These are phyloP conservation scores for Pollenia labialis DNA, from an alignment of 2,888 invertebrate species.

Conservation along the genomic window DNA sequence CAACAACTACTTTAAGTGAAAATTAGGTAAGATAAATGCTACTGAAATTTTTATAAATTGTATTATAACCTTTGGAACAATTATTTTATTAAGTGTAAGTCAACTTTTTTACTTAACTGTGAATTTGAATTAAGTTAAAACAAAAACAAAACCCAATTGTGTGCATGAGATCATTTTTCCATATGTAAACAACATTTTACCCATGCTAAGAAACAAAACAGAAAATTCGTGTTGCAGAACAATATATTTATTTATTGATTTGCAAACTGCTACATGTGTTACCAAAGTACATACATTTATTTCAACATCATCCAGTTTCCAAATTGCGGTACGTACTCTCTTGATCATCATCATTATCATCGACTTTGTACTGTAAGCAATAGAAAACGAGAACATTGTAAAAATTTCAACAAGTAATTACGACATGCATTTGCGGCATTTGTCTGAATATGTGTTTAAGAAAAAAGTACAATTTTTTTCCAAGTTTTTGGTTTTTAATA, in stretches of 20 bases:
- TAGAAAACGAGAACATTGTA: conserved; percentile 57
- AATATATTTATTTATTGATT: conserved; percentile 62
- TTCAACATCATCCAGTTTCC: conserved; percentile 41
- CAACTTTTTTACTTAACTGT: conserved; percentile 36
- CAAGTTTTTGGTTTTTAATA: background rate
- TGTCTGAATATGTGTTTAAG: conserved; percentile 2
- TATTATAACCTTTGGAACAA: too few species aligned
- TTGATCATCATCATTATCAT: background rate
- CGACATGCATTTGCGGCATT: conserved; percentile 41
- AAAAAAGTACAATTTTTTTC: background rate
- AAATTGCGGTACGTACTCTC: conserved; percentile 13
- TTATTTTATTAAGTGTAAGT: background rate
- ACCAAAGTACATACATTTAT: conserved; percentile 43
- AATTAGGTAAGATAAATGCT: too few species aligned
- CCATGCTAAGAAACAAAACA: conserved; percentile 64
- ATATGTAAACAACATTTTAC: conserved; percentile 54
- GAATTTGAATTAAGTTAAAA: background rate
- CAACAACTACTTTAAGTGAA: too few species aligned
- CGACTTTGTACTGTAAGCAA: background rate
- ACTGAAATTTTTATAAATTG: too few species aligned
- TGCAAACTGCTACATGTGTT: conserved; percentile 44
- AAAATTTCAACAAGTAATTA: conserved; percentile 54
- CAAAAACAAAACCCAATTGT: conserved; percentile 22
- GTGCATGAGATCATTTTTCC: conserved; percentile 65
- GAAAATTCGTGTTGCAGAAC: conserved; percentile 54